Evolutionary conservation across 2,888 invertebrate species (phyloP).

Genomic region (Penaeus monodon): DNA sequence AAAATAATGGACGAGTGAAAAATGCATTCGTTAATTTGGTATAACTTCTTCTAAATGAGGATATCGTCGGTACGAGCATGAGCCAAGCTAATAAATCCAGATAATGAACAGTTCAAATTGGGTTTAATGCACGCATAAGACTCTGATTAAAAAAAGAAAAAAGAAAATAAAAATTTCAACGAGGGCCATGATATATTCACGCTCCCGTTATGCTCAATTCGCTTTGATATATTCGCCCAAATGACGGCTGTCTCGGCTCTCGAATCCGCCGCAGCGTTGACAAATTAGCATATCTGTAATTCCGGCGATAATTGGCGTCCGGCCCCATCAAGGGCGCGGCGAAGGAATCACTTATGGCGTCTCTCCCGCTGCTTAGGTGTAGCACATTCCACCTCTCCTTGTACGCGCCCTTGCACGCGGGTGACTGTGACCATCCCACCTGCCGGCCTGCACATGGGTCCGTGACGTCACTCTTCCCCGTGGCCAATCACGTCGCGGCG

Average conservation of each 20-base stretch:
- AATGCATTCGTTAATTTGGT: neutral
- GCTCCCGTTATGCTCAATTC: neutral
- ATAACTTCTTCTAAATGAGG: neutral
- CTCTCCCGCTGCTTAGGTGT: neutral
- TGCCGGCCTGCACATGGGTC: neutral
- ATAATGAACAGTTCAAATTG: too few species aligned
- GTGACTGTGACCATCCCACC: neutral
- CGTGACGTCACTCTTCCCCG: constrained; percentile 24
- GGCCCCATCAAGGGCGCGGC: neutral
- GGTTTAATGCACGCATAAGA: too few species aligned
- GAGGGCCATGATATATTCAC: neutral
- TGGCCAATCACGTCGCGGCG: constrained; percentile 11
- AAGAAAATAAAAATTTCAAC: too few species aligned
- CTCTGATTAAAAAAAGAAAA: too few species aligned
- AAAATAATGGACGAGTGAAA: neutral
- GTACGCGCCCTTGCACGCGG: neutral
- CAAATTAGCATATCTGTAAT: constrained; percentile 28
- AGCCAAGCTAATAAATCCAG: too few species aligned
- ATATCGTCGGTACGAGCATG: neutral
- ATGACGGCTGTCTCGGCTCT: constrained; percentile 5
- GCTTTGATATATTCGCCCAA: constrained; percentile 4
- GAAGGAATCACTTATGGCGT: constrained; percentile 11
- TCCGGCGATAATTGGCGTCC: constrained; percentile 23
- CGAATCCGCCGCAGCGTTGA: constrained; percentile 6
- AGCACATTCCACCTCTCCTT: neutral